phyloP scores from a whole-genome alignment of 2,888 invertebrate genomes.

The Brachypalpus laphriformis region DNA sequence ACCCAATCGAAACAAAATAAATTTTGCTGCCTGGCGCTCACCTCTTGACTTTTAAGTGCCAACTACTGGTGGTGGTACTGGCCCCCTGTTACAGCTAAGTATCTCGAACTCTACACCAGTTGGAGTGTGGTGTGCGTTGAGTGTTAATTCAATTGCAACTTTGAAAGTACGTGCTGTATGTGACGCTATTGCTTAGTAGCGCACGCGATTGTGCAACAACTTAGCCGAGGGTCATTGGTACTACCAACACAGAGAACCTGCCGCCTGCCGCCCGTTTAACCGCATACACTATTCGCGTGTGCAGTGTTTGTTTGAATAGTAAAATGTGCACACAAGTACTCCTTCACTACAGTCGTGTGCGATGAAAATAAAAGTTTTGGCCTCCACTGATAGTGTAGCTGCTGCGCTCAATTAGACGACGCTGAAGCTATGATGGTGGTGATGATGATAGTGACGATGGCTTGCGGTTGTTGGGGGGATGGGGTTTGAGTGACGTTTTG shows the following conservation, averaged over 20 bases:
- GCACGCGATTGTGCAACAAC: constrained; percentile 53
- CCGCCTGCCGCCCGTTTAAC: background rate
- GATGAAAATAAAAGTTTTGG: constrained; percentile 71
- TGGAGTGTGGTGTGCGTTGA: constrained; percentile 26
- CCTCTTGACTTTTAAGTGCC: constrained; percentile 12
- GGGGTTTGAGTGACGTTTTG: constrained; percentile 54
- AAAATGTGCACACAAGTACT: constrained; percentile 37
- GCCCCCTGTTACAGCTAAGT: background rate
- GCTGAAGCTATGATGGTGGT: background rate
- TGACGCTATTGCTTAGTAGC: constrained; percentile 33
- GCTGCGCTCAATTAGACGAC: constrained; percentile 14
- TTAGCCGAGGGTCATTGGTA: constrained; percentile 50
- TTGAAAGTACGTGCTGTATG: constrained; percentile 51
- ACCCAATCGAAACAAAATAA: constrained; percentile 27
- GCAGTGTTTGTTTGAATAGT: constrained; percentile 30
- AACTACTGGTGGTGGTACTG: too few species aligned
- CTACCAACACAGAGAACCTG: background rate
- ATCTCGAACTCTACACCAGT: background rate
- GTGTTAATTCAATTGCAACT: constrained; percentile 60
- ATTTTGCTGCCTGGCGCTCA: constrained; percentile 25
- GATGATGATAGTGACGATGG: background rate
- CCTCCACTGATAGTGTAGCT: constrained; percentile 35
- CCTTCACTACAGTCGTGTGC: constrained; percentile 13
- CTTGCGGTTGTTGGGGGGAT: background rate
- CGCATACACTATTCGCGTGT: constrained; percentile 1